Evolutionary conservation across 2,797 vertebrate genomes (phyloP), one percentile per base, ranked within the genome.

Genomic region (Acridotheres tristis): DNA sequence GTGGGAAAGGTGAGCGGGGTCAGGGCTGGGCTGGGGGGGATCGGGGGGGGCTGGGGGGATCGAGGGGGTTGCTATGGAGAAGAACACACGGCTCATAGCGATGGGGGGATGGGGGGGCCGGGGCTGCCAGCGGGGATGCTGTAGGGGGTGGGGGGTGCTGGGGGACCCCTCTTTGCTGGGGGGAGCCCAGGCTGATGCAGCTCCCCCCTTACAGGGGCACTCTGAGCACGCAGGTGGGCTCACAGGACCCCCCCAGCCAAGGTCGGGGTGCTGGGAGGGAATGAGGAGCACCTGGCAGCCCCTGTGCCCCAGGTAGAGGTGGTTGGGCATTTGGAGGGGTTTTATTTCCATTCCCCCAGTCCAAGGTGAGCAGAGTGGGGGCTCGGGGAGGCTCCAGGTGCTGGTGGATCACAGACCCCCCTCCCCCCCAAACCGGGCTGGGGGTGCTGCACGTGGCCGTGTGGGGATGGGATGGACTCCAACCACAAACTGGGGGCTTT

Each of bases 11-110:
- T 79, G 38, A 38, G 69, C 75, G 62, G 95, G 95, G 91, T 94
- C 93, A 94, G 47, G 83, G 95, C 85, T 89, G 38, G 38, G 71
- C 9, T 25, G 34, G 43, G 79, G 40, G 53, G 38, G 38, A 38
- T 38, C 30, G 8, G 43, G 57, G 55, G 68, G 84, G 13, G 47
- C 13, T 14, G 34, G 50, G 38, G 38, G 38, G 38, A 10, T 10
- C 30, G 11, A 22, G 58, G 55, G 69, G 77, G 97, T 96, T 96
- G 97, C 96, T 95, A 96, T 97, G 97, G 97, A 48, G 91, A 93
- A 36, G 25, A 58, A 87, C 95, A 86, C 62, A 6, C 73, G 81
- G 87, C 71, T 94, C 95, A 96, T 96, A 95, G 96, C 97, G 97
- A 97, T 97, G 76, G 89, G 15, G 15, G 29, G 29, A 18, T 30